phyloP scores from a whole-genome alignment of 2,888 invertebrate genomes.

The Agrotis clavis region DNA sequence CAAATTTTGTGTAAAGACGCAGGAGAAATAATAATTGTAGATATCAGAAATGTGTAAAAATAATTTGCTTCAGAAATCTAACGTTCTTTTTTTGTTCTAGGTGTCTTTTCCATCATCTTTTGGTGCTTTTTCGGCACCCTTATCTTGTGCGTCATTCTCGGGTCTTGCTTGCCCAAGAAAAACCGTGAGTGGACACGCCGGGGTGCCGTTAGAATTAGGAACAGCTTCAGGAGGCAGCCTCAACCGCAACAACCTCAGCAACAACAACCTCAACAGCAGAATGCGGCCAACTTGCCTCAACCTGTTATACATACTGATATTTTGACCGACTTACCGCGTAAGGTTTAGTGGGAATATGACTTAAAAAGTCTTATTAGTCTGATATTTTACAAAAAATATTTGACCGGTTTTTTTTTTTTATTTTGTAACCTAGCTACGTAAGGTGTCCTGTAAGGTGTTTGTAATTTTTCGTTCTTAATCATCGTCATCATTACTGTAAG shows the following conservation, averaged over 20 bases:
- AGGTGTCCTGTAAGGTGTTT: no score
- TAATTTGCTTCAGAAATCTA: no score
- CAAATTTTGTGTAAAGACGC: no score
- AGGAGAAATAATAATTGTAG: no score
- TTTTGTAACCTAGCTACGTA: no score
- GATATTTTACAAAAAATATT: no score
- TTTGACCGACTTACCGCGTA: slow-evolving; percentile 11
- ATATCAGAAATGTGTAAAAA: no score
- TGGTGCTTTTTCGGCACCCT: slow-evolving; percentile 64
- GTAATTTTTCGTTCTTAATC: no score
- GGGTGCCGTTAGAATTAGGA: slow-evolving; percentile 69
- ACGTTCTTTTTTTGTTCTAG: slow-evolving; percentile 56
- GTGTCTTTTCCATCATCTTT: slow-evolving; percentile 30
- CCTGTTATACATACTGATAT: background rate
- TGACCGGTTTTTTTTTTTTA: no score
- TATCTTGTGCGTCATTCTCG: slow-evolving; percentile 60
- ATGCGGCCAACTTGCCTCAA: background rate
- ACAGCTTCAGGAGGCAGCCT: slow-evolving; percentile 70
- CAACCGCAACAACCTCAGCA: no score
- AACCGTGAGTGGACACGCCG: slow-evolving; percentile 75
- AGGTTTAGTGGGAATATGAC: slow-evolving; percentile 4
- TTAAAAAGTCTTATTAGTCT: no score
- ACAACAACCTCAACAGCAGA: slow-evolving; percentile 1
- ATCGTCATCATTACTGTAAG: no score
- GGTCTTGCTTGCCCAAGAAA: slow-evolving; percentile 70